Evolutionary conservation across 2,797 vertebrate genomes (phyloP).

Genomic region (Phataginus tetradactyla): DNA sequence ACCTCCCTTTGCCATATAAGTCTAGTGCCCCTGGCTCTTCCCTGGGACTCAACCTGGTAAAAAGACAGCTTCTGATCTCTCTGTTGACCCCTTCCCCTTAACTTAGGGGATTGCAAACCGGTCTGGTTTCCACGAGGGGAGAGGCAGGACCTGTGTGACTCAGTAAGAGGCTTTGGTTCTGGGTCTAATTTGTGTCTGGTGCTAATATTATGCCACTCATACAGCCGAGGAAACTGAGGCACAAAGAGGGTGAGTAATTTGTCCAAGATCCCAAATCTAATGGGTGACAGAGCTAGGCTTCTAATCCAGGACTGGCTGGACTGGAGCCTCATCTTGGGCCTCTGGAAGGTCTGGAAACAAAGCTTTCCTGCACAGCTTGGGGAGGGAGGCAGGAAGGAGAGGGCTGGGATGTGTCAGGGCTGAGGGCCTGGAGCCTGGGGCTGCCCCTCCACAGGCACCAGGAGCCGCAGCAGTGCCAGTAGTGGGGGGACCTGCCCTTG

Average conservation of each 20-base stretch:
- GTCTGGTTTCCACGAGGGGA: background rate
- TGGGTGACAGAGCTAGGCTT: background rate
- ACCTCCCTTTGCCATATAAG: background rate
- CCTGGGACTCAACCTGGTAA: background rate
- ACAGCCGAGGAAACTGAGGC: background rate
- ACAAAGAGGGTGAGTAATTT: background rate
- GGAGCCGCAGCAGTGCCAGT: background rate
- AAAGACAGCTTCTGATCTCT: background rate
- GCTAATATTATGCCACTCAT: background rate
- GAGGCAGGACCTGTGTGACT: background rate
- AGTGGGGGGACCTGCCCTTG: too few species aligned
- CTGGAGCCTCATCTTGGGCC: background rate
- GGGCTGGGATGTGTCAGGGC: background rate
- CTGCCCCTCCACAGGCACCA: background rate
- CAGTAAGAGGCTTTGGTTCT: background rate
- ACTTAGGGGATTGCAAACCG: background rate
- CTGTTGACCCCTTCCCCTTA: background rate
- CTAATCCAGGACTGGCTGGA: background rate
- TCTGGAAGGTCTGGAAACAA: background rate
- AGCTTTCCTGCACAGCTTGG: background rate
- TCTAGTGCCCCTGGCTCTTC: background rate
- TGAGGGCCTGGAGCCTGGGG: background rate
- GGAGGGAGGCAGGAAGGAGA: background rate
- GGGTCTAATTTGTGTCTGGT: background rate
- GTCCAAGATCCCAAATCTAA: background rate